A percentile compares a stretch with the other conserved stretches of the same genome.
phyloP scores from a whole-genome alignment of 2,888 invertebrate genomes.

The Dione vanillae region DNA sequence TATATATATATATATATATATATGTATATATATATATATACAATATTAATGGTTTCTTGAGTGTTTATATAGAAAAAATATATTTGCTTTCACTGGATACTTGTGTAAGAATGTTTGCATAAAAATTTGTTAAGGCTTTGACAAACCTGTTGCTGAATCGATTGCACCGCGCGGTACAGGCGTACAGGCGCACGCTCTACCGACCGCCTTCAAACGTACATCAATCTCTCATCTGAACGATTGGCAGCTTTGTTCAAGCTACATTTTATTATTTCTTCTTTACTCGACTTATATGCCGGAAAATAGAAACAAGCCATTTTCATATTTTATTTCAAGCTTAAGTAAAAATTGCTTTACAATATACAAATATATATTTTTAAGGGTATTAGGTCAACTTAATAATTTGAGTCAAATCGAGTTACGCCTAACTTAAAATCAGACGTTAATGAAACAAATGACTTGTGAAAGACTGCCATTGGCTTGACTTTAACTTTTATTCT shows the following conservation, averaged over 20 bases:
- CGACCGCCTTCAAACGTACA: slow-evolving; percentile 14
- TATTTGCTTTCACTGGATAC: neutral
- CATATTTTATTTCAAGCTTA: neutral
- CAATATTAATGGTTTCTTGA: too few relatives aligned
- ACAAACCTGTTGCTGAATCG: slow-evolving; percentile 35
- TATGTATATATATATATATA: too few relatives aligned
- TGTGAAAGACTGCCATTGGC: neutral
- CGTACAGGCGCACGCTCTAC: slow-evolving; percentile 31
- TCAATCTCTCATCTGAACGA: slow-evolving; percentile 16
- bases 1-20: too few relatives aligned
- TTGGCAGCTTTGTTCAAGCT: slow-evolving; percentile 9
- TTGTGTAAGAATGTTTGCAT: neutral
- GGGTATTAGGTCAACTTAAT: neutral
- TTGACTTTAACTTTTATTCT: neutral
- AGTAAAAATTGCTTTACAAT: neutral
- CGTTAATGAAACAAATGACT: neutral
- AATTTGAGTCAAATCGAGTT: neutral
- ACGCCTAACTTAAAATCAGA: neutral
- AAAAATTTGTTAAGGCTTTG: slow-evolving; percentile 2
- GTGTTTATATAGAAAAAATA: too few relatives aligned
- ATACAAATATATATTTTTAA: too few relatives aligned
- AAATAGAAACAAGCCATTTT: neutral
- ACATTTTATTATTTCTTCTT: neutral
- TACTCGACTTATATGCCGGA: neutral
- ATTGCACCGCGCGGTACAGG: slow-evolving; percentile 8